Conservation (phyloP, 2,113 vertebrate genomes). For the Stictonetta naevosa region DNA sequence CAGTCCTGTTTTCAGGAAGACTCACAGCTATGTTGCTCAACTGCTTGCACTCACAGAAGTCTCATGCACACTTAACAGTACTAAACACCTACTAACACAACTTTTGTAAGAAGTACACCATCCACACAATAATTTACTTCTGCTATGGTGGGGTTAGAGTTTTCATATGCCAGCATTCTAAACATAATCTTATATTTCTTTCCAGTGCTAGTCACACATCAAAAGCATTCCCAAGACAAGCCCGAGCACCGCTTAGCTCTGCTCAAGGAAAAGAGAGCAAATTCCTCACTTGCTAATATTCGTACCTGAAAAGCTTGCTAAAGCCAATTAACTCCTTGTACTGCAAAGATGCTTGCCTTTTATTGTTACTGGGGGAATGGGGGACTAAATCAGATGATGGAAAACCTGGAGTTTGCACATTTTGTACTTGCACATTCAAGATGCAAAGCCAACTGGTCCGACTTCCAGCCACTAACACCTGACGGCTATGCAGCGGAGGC, state of each 20-base stretch:
- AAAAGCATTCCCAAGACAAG: conserved; percentile 29
- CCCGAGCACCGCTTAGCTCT: not conserved
- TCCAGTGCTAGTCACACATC: not conserved
- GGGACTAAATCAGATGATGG: not conserved
- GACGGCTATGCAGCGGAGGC: not conserved
- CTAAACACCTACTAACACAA: not conserved
- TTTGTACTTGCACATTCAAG: not conserved
- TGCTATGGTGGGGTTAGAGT: not conserved
- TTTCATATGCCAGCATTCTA: not conserved
- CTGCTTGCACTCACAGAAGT: not conserved
- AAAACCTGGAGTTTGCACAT: not conserved
- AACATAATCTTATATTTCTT: not conserved
- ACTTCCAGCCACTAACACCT: not conserved
- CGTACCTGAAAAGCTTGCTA: not conserved
- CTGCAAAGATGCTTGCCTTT: not conserved
- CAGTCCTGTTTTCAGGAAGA: not conserved
- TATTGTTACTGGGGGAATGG: not conserved
- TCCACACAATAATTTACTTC: not conserved
- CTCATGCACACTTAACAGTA: not conserved
- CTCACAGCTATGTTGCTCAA: not conserved
- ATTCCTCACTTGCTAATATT: not conserved
- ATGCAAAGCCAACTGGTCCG: not conserved
- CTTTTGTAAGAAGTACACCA: not conserved
- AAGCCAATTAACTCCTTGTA: not conserved
- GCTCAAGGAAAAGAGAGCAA: not conserved